Evolutionary conservation across 2,797 vertebrate genomes (phyloP).

Genomic region (Scyliorhinus canicula): DNA sequence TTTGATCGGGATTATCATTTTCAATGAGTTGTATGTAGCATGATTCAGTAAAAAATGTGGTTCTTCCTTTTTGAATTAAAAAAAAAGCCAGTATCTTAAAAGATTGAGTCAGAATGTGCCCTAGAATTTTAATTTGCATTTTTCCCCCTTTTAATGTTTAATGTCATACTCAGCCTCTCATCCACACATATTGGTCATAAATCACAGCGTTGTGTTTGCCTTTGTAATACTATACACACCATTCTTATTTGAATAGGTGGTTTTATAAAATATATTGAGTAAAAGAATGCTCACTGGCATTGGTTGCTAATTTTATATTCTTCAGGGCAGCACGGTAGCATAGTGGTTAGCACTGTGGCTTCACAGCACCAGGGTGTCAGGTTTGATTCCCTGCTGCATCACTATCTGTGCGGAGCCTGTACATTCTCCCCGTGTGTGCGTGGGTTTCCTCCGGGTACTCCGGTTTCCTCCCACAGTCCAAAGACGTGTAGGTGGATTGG

Average conservation of each 20-base stretch:
- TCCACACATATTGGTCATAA: too few relatives aligned
- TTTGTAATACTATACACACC: background rate
- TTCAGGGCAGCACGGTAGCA: too few relatives aligned
- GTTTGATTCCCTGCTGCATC: too few relatives aligned
- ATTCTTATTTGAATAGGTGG: background rate
- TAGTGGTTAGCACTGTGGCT: too few relatives aligned
- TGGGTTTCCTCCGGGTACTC: too few relatives aligned
- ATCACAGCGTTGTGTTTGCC: background rate
- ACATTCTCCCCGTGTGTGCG: too few relatives aligned
- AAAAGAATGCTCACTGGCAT: background rate
- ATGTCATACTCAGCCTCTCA: background rate
- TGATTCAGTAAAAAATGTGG: background rate
- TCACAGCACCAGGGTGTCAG: too few relatives aligned
- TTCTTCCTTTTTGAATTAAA: background rate
- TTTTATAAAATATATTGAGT: background rate
- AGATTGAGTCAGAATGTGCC: background rate
- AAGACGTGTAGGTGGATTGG: too few relatives aligned
- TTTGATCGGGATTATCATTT: background rate
- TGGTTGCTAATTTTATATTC: constrained; percentile 12
- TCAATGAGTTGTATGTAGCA: background rate
- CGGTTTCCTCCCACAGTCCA: too few relatives aligned
- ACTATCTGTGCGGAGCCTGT: too few relatives aligned
- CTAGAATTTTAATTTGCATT: background rate
- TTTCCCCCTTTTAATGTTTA: background rate
- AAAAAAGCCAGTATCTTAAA: background rate